Evolutionary conservation across 1,140 invertebrate genomes (phyloP).

Genomic region (Aphis gossypii): DNA sequence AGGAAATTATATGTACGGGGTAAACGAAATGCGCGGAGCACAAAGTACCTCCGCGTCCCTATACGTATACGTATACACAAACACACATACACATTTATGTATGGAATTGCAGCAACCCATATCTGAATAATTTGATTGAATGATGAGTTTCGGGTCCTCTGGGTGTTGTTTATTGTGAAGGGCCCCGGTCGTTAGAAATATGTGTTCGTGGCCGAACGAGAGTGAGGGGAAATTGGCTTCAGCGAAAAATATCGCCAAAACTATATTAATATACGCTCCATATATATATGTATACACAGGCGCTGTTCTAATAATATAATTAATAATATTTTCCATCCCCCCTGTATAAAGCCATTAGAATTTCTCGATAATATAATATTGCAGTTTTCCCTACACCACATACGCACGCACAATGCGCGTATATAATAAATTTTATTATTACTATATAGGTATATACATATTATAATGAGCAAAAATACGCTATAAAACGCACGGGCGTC

Average conservation of each 20-base stretch:
- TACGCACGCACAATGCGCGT: background rate
- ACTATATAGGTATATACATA: background rate
- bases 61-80: background rate
- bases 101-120: constrained; percentile 14
- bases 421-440: background rate
- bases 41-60: background rate
- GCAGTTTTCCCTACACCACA: background rate
- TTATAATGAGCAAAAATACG: background rate
- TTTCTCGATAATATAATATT: constrained; percentile 39
- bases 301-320: background rate
- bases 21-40: background rate
- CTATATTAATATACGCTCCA: background rate
- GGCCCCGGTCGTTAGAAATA: constrained; percentile 31
- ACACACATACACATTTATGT: background rate
- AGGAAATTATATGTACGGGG: background rate
- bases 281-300: background rate
- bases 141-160: constrained; percentile 42
- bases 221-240: background rate
- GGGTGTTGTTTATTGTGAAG: constrained; percentile 46
- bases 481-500: constrained; percentile 33
- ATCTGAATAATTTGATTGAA: constrained; percentile 45
- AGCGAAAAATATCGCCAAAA: constrained; percentile 30
- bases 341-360: background rate
- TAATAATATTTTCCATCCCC: constrained; percentile 14
- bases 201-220: background rate